Evolutionary conservation across 2,888 invertebrate species (phyloP), one percentile per base, ranked within the genome.

Genomic region (Adineta ricciae): DNA sequence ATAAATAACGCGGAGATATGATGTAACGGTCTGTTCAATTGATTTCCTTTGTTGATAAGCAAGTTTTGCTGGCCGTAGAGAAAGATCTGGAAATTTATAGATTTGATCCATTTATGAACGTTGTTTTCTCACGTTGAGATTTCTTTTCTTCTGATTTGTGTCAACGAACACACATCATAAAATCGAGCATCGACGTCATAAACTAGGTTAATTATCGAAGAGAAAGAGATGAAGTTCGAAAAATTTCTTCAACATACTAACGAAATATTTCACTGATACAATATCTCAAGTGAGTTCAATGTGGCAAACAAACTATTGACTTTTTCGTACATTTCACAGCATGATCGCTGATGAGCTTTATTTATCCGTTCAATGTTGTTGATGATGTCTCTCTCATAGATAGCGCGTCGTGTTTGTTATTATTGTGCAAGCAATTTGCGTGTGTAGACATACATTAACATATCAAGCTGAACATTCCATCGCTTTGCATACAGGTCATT

Each of bases 321-420:
- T 64, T 64, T n/a, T 64, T 64, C 32, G 64, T 64, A 64, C 64
- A 64, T 14, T 14, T 64, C 64, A 64, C 64, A 64, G 64, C 64
- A 64, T 64, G 64, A 64, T 64, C 27, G 16, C 1, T 64, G 64
- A 64, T 64, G 64, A 64, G 64, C 64, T 64, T 64, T 64, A 64
- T 64, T 64, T 64, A 64, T 32, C 27, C 64, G 32, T 64, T 64
- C 64, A 19, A 32, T 32, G 64, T 19, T 64, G 32, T 64, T 64
- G 64, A 64, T 64, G 32, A 64, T 64, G 64, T 64, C 64, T 64
- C n/a, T n/a, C 64, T 64, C 32, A 64, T 64, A 64, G 64, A 64
- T 64, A 64, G 27, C 64, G 27, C 64, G 14, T 32, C 14, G 16
- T 32, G 32, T 5, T 64, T 64, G 64, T 64, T 64, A 64, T 64